These are phyloP conservation scores for Centropus unirufus DNA, from an alignment of 2,113 vertebrate species.

Conservation along the genomic window DNA sequence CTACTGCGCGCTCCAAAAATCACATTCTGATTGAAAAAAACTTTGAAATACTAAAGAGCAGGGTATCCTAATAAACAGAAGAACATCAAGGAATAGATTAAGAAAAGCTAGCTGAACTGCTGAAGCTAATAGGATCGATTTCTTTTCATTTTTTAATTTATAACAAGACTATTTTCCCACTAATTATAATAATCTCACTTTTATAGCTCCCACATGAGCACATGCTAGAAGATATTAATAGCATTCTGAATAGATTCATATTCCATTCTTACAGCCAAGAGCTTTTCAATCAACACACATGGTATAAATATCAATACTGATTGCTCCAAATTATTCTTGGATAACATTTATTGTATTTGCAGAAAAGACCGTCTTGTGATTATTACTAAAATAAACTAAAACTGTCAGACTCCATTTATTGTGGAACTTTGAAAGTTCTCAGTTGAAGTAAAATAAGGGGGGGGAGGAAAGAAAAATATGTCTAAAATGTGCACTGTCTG, in stretches of 20 bases:
- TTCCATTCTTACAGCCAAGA: conserved; percentile 53
- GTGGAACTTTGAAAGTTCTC: conserved; percentile 3
- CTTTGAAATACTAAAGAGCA: not conserved
- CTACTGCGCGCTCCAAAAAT: not conserved
- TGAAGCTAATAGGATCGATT: not conserved
- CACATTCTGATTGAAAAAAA: not conserved
- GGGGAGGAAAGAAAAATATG: not conserved
- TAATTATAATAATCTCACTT: conserved; percentile 46
- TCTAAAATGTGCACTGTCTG: conserved; percentile 6
- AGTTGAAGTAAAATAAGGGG: not conserved
- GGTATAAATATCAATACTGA: conserved; percentile 58
- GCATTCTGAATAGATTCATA: conserved; percentile 44
- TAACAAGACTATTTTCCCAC: conserved; percentile 32
- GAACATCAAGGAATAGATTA: not conserved
- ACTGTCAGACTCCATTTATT: conserved; percentile 47
- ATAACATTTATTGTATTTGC: conserved; percentile 66
- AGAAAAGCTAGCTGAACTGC: not conserved
- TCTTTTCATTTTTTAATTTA: not conserved
- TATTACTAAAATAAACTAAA: conserved; percentile 56
- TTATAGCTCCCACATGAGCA: conserved; percentile 21
- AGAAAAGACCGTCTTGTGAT: conserved; percentile 52
- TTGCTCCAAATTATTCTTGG: conserved; percentile 45
- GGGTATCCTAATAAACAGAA: not conserved
- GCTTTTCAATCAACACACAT: conserved; percentile 59
- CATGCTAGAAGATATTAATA: conserved; percentile 37